These are phyloP conservation scores for Urocyon cinereoargenteus DNA, from an alignment of 2,797 vertebrate species.

Conservation along the genomic window DNA sequence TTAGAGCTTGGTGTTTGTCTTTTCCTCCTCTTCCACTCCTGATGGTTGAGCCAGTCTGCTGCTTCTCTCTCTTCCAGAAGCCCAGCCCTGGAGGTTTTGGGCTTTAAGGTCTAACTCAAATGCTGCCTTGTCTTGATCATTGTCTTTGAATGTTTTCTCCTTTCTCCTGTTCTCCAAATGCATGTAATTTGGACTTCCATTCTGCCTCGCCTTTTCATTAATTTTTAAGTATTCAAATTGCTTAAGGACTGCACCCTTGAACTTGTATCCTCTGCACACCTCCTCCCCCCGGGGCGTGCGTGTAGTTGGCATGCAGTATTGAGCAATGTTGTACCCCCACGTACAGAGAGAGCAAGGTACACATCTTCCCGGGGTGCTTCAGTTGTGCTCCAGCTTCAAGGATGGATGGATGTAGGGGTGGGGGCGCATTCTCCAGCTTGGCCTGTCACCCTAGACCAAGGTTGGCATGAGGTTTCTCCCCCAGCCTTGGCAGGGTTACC, in stretches of 20 bases:
- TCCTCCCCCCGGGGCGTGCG: background rate
- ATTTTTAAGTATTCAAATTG: background rate
- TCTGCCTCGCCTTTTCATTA: background rate
- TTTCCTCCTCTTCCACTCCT: background rate
- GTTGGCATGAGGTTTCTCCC: background rate
- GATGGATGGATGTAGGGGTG: too few species aligned
- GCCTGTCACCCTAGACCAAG: too few species aligned
- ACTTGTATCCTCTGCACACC: background rate
- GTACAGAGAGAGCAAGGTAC: background rate
- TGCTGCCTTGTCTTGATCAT: background rate
- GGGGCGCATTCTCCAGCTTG: too few species aligned
- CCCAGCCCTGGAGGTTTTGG: background rate
- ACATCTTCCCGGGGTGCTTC: accelerated
- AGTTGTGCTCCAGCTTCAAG: background rate
- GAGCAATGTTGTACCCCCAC: background rate
- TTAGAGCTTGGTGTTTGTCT: background rate
- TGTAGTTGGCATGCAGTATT: accelerated
- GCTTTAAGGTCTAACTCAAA: background rate
- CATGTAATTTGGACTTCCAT: background rate
- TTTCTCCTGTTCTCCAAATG: background rate
- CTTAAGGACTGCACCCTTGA: background rate
- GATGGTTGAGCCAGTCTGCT: background rate
- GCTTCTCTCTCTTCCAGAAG: background rate
- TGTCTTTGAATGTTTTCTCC: background rate
- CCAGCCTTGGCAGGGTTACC: background rate